A percentile compares a stretch with the other conserved stretches of the same genome.
phyloP scores from a whole-genome alignment of 2,113 vertebrate genomes.

The Ceuthmochares aereus region DNA sequence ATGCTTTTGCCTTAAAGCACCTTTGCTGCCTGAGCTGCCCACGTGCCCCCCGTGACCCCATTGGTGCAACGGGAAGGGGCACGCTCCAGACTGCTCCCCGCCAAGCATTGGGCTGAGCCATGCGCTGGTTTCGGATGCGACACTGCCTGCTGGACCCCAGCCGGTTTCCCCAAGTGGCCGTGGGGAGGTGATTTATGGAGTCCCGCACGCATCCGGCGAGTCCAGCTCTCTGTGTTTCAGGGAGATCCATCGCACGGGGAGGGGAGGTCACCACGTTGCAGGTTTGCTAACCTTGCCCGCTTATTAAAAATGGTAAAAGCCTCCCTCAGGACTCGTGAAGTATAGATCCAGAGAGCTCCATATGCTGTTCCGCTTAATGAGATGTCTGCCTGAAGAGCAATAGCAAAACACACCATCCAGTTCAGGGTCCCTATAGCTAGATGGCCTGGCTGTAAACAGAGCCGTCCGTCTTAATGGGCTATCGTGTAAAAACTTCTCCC shows the following conservation, averaged over 20 bases:
- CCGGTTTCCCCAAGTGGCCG: background rate
- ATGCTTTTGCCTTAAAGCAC: background rate
- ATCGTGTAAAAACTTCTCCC: constrained; percentile 76
- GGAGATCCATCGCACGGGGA: constrained; percentile 54
- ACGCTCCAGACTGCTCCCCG: fast-evolving
- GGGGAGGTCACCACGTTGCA: constrained; percentile 62
- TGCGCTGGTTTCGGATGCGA: fast-evolving
- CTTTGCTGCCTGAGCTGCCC: background rate
- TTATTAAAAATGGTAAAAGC: constrained; percentile 77
- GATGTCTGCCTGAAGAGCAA: constrained; percentile 76
- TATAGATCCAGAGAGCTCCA: constrained; percentile 70
- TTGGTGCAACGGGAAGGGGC: fast-evolving
- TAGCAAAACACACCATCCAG: constrained; percentile 71
- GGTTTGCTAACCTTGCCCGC: constrained; percentile 72
- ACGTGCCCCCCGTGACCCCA: fast-evolving
- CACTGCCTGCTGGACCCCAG: background rate
- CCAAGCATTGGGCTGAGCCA: background rate
- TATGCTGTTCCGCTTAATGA: constrained; percentile 72
- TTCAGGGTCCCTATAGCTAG: constrained; percentile 71
- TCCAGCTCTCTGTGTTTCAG: constrained; percentile 12
- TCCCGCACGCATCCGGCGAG: background rate
- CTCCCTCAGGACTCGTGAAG: constrained; percentile 70
- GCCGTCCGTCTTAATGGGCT: constrained; percentile 76
- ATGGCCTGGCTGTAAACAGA: constrained; percentile 77
- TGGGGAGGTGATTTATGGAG: constrained; percentile 30